Conservation (phyloP, 2,113 vertebrate genomes). For the Galeopterus variegatus region DNA sequence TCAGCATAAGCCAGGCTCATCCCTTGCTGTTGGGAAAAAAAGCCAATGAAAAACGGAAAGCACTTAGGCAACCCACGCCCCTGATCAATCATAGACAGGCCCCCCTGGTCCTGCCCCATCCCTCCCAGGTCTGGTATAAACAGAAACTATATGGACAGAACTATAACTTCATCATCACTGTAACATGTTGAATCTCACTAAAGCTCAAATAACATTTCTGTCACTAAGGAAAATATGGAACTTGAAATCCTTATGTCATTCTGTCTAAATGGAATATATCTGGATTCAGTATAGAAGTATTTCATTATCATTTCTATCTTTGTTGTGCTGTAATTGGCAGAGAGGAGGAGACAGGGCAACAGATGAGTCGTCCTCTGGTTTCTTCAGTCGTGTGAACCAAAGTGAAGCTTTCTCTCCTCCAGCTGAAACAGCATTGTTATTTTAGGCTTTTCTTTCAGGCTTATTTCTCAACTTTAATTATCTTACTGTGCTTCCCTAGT, state of each 20-base stretch:
- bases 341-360: not conserved
- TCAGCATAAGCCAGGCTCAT: not conserved
- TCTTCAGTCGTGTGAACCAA: not conserved
- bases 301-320: not conserved
- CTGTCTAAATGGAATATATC: not conserved
- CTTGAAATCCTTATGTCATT: not conserved
- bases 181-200: not conserved
- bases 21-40: not conserved
- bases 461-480: constrained; percentile 60
- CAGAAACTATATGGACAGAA: not conserved
- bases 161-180: not conserved
- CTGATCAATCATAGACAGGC: not conserved
- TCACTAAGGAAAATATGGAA: not conserved
- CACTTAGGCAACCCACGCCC: not conserved
- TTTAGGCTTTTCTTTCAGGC: constrained; percentile 56
- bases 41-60: not conserved
- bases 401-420: constrained; percentile 14
- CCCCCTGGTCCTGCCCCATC: not conserved
- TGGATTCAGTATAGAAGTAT: not conserved
- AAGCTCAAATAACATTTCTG: not conserved
- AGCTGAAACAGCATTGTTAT: constrained; percentile 1
- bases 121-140: not conserved
- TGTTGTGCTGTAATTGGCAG: not conserved
- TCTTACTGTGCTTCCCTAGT: not conserved
- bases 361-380: not conserved